Conservation (phyloP, 2,797 vertebrate species). For the Halcyon badia region DNA sequence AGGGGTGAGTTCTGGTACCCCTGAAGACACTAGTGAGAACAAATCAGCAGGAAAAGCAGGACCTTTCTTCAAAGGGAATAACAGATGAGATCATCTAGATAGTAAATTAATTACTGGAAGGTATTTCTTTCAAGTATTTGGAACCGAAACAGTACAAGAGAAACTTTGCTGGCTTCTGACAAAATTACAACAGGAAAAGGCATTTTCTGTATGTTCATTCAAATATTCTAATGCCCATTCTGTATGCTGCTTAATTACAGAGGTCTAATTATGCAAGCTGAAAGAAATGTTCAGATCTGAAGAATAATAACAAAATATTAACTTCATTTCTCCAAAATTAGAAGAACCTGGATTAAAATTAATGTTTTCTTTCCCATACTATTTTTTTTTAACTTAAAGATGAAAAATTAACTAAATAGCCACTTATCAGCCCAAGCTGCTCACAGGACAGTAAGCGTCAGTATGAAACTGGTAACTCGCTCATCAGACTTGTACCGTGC, state of each 20-base stretch:
- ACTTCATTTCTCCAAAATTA: slow-evolving; percentile 8
- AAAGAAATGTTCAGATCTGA: neutral
- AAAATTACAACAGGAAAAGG: neutral
- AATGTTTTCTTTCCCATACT: neutral
- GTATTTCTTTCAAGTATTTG: neutral
- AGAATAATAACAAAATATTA: neutral
- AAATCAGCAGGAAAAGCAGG: neutral
- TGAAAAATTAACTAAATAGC: neutral
- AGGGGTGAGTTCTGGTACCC: neutral
- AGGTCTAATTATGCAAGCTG: neutral
- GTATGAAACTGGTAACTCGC: neutral
- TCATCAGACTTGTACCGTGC: neutral
- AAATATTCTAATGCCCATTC: neutral
- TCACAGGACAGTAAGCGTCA: neutral
- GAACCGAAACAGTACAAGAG: neutral
- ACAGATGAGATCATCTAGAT: accelerated
- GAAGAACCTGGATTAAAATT: neutral
- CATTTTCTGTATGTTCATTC: neutral
- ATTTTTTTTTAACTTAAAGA: neutral
- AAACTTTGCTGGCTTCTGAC: neutral
- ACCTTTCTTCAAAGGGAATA: neutral
- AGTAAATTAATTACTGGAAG: neutral
- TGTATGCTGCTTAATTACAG: neutral
- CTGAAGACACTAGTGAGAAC: neutral
- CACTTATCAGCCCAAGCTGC: neutral